Evolutionary conservation across 2,113 vertebrate species (phyloP).

Genomic region (Leucopsar rothschildi): DNA sequence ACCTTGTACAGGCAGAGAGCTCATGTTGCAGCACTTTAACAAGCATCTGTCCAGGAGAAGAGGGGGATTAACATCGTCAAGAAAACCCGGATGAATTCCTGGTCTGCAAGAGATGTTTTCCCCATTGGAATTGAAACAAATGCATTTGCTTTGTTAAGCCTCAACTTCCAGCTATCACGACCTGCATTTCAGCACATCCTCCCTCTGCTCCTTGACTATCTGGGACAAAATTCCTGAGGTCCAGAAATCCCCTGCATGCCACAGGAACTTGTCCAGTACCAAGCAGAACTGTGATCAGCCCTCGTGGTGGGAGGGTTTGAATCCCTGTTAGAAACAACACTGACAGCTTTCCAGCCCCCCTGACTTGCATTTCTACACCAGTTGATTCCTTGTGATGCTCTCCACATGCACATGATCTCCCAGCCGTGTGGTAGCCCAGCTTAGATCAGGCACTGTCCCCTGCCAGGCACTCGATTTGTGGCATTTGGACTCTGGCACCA

Average conservation of each 20-base stretch:
- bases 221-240: neutral
- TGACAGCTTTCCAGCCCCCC: fast-evolving
- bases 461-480: neutral
- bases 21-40: neutral
- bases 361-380: neutral
- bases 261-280: neutral
- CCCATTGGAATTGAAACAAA: neutral
- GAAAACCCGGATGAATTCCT: neutral
- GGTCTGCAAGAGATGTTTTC: neutral
- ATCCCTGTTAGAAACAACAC: neutral
- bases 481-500: neutral
- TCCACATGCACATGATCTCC: neutral
- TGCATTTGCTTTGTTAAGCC: neutral
- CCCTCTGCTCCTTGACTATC: neutral
- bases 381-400: neutral
- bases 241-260: neutral
- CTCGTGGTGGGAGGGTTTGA: neutral
- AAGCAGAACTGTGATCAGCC: neutral
- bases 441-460: neutral
- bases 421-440: neutral
- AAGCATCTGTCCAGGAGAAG: neutral
- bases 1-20: neutral
- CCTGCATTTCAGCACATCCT: neutral
- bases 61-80: neutral
- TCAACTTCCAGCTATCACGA: neutral